A percentile compares a stretch with the other conserved stretches of the same genome.
Evolutionary conservation across 2,797 vertebrate species (phyloP).

Genomic region (Dryobates pubescens): DNA sequence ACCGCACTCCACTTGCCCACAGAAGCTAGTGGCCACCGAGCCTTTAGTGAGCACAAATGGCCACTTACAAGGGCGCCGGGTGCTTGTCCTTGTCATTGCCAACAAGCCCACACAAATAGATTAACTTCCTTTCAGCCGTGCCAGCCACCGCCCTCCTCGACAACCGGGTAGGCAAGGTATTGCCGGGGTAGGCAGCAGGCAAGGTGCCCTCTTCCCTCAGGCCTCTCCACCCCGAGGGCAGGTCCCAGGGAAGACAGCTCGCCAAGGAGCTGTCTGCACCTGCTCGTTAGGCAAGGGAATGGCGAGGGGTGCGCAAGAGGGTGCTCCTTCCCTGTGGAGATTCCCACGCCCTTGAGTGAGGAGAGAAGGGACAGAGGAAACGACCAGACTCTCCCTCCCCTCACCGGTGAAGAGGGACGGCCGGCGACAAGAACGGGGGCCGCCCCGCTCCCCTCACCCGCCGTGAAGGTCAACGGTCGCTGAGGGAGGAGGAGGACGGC

Average conservation of each 20-base stretch:
- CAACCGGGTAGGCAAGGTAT: too few species aligned
- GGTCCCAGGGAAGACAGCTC: neutral
- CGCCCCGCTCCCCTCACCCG: neutral
- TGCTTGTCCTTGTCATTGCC: neutral
- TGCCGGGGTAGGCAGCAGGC: neutral
- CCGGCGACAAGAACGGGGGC: neutral
- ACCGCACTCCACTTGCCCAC: neutral
- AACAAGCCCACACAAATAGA: neutral
- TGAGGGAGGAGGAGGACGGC: too few species aligned
- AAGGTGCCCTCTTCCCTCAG: neutral
- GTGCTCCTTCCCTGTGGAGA: neutral
- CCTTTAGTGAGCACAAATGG: neutral
- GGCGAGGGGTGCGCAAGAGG: neutral
- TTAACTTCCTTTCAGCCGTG: neutral
- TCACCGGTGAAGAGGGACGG: too few species aligned
- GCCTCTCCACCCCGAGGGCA: neutral
- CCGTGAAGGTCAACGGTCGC: neutral
- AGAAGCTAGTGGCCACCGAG: neutral
- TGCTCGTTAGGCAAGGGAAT: neutral
- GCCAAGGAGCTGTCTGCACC: neutral
- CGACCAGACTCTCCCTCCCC: neutral
- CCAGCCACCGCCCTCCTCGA: neutral
- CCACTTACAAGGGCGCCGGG: neutral
- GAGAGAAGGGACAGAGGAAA: neutral
- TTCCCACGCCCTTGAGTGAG: too few species aligned